phyloP scores from a whole-genome alignment of 1,140 invertebrate species.

The Dolichoris vasculosae region DNA sequence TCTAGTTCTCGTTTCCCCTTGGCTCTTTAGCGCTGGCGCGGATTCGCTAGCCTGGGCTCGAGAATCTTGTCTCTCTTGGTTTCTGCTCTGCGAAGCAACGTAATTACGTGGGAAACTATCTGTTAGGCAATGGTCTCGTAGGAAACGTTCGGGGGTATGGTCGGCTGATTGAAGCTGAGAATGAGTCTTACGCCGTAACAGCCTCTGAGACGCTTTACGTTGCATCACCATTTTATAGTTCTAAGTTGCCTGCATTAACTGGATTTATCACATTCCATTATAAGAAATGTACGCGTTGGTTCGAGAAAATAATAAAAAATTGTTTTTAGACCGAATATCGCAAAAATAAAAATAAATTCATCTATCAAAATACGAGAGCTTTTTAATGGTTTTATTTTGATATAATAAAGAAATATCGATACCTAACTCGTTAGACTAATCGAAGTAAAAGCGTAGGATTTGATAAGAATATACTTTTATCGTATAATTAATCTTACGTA shows the following conservation, averaged over 20 bases:
- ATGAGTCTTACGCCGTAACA: background rate
- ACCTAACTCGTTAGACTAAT: too few species aligned
- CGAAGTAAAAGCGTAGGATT: too few species aligned
- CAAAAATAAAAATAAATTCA: too few species aligned
- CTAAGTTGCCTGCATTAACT: background rate
- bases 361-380: too few species aligned
- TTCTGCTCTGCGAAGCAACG: conserved; percentile 52
- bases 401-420: too few species aligned
- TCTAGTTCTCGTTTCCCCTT: conserved; percentile 50
- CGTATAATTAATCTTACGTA: too few species aligned
- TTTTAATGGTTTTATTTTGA: too few species aligned
- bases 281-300: background rate
- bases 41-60: background rate
- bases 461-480: too few species aligned
- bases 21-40: conserved; percentile 6
- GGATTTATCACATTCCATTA: background rate
- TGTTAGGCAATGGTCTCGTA: conserved; percentile 56
- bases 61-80: conserved; percentile 28
- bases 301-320: too few species aligned
- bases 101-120: conserved; percentile 62
- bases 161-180: conserved; percentile 56
- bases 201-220: background rate
- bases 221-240: background rate
- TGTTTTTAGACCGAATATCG: too few species aligned
- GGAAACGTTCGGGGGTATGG: conserved; percentile 34